Percentiles rank a stretch among this genome's conserved stretches.
phyloP scores from a whole-genome alignment of 2,888 invertebrate species.

The Chrysolina haemoptera region DNA sequence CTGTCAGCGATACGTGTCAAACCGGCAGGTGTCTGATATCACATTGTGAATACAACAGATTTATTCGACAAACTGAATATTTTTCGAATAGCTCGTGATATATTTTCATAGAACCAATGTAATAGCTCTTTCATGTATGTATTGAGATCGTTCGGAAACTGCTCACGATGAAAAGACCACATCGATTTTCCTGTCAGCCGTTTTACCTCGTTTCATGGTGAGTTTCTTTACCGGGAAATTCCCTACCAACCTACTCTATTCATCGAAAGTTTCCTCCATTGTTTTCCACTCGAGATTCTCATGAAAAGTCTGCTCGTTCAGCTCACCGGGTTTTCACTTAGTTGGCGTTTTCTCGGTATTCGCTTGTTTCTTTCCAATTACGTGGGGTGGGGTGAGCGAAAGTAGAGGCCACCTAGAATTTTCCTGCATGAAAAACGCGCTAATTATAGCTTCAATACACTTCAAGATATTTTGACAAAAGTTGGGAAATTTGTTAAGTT shows the following conservation, averaged over 20 bases:
- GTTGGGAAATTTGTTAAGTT: neutral
- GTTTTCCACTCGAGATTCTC: conserved; percentile 51
- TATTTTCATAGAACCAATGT: neutral
- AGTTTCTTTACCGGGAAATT: conserved; percentile 39
- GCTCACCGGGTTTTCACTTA: conserved; percentile 48
- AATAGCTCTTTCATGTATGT: neutral
- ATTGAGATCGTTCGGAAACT: neutral
- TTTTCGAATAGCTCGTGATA: neutral
- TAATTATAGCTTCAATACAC: conserved; percentile 13
- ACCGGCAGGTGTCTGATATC: too few species aligned
- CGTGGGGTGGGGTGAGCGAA: conserved; percentile 30
- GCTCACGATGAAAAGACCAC: conserved; percentile 10
- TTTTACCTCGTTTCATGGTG: conserved; percentile 19
- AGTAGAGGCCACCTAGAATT: conserved; percentile 24
- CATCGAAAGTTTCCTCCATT: conserved; percentile 48
- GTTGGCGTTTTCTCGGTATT: conserved; percentile 44
- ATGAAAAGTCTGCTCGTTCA: conserved; percentile 45
- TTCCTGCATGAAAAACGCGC: conserved; percentile 11
- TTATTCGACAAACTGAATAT: too few species aligned
- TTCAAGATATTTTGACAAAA: conserved; percentile 14
- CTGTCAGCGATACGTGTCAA: too few species aligned
- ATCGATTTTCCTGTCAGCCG: conserved; percentile 25
- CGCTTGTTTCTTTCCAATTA: conserved; percentile 47
- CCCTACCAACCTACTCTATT: conserved; percentile 37
- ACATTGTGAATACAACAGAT: too few species aligned